Percentiles rank a stretch among this genome's conserved stretches.
Evolutionary conservation across 1,140 invertebrate species (phyloP).

Genomic region (Leptoteleia sp.): DNA sequence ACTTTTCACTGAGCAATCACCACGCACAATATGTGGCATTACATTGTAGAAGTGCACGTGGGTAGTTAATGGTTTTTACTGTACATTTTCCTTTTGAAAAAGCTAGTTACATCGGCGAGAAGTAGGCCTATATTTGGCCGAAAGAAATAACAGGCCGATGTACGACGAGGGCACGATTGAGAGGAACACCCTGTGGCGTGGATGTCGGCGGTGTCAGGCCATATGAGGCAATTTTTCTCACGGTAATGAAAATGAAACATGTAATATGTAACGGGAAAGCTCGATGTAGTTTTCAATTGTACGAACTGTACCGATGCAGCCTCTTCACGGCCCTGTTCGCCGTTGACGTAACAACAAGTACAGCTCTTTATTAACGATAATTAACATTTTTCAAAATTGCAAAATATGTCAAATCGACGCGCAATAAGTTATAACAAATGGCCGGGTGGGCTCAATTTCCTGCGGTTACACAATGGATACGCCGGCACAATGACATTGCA

Average conservation of each 20-base stretch:
- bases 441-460: neutral
- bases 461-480: neutral
- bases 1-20: too few species aligned
- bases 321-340: constrained; percentile 80
- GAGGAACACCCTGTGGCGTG: neutral
- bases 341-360: constrained; percentile 81
- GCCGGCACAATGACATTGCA: constrained; percentile 13
- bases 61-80: constrained; percentile 65
- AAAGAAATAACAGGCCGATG: neutral
- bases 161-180: constrained; percentile 1
- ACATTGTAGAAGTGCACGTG: constrained; percentile 10
- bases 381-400: constrained; percentile 78
- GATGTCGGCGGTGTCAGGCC: neutral
- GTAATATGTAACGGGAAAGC: constrained; percentile 68
- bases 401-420: constrained; percentile 44
- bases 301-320: constrained; percentile 72
- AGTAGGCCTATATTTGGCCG: constrained; percentile 8
- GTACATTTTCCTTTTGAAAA: constrained; percentile 66
- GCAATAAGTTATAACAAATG: constrained; percentile 52
- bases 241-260: constrained; percentile 58
- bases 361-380: constrained; percentile 81
- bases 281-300: constrained; percentile 67
- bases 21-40: neutral
- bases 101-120: constrained; percentile 46
- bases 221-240: constrained; percentile 2